Percentiles rank a stretch among this genome's conserved stretches.
These are phyloP conservation scores for Linurgus olivaceus DNA, from an alignment of 2,797 vertebrate genomes.

Conservation along the genomic window DNA sequence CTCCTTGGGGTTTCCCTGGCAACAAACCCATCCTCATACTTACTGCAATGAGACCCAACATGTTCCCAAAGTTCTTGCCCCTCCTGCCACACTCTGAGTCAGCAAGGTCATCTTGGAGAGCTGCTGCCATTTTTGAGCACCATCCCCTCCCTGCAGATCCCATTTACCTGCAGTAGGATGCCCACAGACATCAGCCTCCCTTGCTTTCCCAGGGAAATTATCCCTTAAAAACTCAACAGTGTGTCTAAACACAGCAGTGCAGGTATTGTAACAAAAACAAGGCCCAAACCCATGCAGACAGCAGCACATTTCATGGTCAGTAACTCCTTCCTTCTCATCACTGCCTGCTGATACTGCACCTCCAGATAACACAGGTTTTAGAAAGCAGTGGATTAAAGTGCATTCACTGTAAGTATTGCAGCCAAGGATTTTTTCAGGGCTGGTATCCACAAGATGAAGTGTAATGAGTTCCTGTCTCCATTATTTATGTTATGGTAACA, in stretches of 20 bases:
- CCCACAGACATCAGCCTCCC: not conserved
- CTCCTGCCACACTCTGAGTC: not conserved
- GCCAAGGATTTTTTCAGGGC: not conserved
- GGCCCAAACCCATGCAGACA: not conserved
- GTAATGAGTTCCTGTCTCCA: not conserved
- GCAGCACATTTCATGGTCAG: not conserved
- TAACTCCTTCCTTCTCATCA: not conserved
- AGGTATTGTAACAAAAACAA: not conserved
- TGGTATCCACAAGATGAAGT: not conserved
- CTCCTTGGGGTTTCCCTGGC: conserved; percentile 28
- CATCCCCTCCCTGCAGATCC: not conserved
- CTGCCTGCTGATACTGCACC: not conserved
- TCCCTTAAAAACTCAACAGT: not conserved
- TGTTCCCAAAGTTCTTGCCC: not conserved
- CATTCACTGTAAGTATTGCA: not conserved
- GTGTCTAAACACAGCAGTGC: not conserved
- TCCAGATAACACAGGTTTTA: not conserved
- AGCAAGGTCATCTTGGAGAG: not conserved
- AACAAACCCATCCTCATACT: conserved; percentile 33
- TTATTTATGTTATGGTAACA: not conserved
- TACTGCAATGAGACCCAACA: conserved; percentile 6
- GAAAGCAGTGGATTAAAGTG: not conserved
- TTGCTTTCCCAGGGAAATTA: not conserved
- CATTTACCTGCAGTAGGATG: not conserved
- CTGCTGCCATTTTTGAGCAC: not conserved